phyloP scores from a whole-genome alignment of 2,888 invertebrate genomes.

The Andrena camellia region DNA sequence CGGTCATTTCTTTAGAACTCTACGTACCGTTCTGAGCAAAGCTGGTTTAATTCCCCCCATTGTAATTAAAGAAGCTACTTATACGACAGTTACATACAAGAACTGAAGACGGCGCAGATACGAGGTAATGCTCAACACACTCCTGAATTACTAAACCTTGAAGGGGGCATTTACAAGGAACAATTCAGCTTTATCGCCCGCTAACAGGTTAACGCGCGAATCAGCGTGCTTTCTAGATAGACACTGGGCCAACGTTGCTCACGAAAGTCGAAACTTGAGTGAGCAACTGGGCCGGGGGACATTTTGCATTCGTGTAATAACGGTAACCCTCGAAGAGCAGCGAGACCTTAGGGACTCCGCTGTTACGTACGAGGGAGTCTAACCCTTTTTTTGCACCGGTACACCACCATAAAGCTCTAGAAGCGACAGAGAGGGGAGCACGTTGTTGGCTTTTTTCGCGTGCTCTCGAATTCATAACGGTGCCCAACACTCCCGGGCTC shows the following conservation, averaged over 20 bases:
- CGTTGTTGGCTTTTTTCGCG: conserved; percentile 26
- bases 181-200: too few relatives aligned
- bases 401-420: conserved; percentile 62
- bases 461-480: conserved; percentile 70
- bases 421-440: conserved; percentile 21
- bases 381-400: conserved; percentile 71
- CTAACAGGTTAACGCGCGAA: background rate
- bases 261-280: conserved; percentile 73
- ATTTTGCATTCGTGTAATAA: conserved; percentile 79
- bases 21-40: too few relatives aligned
- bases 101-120: too few relatives aligned
- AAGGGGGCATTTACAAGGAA: too few relatives aligned
- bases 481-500: conserved; percentile 40
- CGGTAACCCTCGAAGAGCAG: conserved; percentile 70
- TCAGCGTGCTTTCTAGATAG: background rate
- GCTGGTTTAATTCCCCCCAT: too few relatives aligned
- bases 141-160: background rate
- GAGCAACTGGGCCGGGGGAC: conserved; percentile 73
- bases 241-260: conserved; percentile 50
- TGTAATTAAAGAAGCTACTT: too few relatives aligned
- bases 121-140: background rate
- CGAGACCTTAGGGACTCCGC: conserved; percentile 32
- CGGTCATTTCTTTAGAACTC: too few relatives aligned
- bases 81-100: too few relatives aligned
- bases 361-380: conserved; percentile 56